Evolutionary conservation across 2,888 invertebrate genomes (phyloP).

Genomic region (Agonopterix subpropinquella): DNA sequence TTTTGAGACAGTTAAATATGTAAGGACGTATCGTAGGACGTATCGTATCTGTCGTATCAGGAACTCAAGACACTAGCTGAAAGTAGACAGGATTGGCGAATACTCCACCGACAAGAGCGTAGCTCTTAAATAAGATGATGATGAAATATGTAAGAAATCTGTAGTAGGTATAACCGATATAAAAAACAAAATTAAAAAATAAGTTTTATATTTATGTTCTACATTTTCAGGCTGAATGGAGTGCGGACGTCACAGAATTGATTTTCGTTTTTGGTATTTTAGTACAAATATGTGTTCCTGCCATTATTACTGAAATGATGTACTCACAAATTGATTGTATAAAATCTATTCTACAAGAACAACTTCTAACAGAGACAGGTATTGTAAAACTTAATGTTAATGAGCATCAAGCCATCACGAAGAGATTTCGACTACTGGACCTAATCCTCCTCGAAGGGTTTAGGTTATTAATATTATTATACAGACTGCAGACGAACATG

Average conservation of each 20-base stretch:
- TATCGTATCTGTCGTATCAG: too few species aligned
- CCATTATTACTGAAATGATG: neutral
- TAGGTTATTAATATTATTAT: too few species aligned
- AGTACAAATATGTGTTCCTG: neutral
- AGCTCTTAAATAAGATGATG: too few species aligned
- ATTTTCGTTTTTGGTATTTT: neutral
- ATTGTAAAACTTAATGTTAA: neutral
- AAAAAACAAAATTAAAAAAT: neutral
- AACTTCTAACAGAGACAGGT: neutral
- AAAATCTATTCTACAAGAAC: neutral
- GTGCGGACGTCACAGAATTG: neutral
- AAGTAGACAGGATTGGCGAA: too few species aligned
- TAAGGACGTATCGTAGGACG: too few species aligned
- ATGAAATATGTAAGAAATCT: too few species aligned
- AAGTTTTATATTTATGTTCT: neutral
- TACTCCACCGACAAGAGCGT: too few species aligned
- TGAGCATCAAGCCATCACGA: too few species aligned
- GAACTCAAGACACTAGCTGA: too few species aligned
- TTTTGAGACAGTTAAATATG: neutral
- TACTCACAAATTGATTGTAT: neutral
- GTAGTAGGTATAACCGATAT: neutral
- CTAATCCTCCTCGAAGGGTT: too few species aligned
- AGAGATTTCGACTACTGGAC: too few species aligned
- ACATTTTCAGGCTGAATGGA: neutral
- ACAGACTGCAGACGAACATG: too few species aligned